phyloP scores from a whole-genome alignment of 2,888 invertebrate genomes.

The Agonum fuliginosum region DNA sequence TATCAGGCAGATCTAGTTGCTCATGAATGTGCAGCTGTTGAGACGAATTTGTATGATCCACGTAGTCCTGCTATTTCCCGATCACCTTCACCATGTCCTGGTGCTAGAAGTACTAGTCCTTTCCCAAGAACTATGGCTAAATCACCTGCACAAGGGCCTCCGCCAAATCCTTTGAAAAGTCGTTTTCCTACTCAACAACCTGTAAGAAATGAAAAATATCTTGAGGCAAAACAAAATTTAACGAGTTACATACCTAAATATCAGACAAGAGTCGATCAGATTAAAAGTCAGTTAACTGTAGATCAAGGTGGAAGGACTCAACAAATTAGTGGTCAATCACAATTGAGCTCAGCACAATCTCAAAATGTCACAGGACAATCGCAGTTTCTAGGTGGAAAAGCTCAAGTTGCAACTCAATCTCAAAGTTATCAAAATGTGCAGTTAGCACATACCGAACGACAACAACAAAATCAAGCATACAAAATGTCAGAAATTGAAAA shows the following conservation, averaged over 20 bases:
- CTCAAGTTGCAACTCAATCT: constrained; percentile 32
- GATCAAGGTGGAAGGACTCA: constrained; percentile 65
- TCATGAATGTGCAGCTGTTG: constrained; percentile 79
- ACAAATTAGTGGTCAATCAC: too few species aligned
- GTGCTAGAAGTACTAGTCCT: constrained; percentile 68
- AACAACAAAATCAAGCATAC: constrained; percentile 74
- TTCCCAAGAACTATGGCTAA: constrained; percentile 70
- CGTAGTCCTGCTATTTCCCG: constrained; percentile 77
- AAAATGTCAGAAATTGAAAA: constrained; percentile 72
- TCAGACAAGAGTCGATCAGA: constrained; percentile 64
- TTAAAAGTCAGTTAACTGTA: constrained; percentile 51
- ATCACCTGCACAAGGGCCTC: constrained; percentile 84
- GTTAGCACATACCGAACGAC: constrained; percentile 73
- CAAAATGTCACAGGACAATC: constrained; percentile 29
- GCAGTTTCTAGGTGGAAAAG: constrained; percentile 23
- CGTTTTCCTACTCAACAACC: constrained; percentile 67
- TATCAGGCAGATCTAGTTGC: constrained; percentile 87
- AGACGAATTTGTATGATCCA: constrained; percentile 78
- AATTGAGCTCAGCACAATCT: constrained; percentile 11
- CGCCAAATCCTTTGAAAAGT: constrained; percentile 78
- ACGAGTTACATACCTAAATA: constrained; percentile 69
- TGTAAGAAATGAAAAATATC: constrained; percentile 62
- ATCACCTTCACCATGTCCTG: constrained; percentile 79
- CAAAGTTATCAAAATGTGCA: constrained; percentile 62
- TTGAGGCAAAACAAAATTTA: constrained; percentile 68